Percentiles rank a stretch among this genome's conserved stretches.
Evolutionary conservation across 2,888 invertebrate species (phyloP).

Genomic region (Patella ulyssiponensis): DNA sequence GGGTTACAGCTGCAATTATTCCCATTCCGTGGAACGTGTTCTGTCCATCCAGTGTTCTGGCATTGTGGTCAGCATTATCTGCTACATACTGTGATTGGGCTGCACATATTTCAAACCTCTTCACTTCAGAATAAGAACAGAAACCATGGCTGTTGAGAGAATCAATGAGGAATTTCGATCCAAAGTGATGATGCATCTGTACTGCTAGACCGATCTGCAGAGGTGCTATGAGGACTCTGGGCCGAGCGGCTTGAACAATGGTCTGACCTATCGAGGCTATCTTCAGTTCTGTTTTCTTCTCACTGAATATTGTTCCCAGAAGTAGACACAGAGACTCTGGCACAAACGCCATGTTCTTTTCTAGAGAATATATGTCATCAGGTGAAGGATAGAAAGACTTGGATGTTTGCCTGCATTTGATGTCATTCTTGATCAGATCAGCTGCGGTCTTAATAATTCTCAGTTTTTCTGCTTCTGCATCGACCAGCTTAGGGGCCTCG

Average conservation of each 20-base stretch:
- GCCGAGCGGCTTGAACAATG: constrained; percentile 37
- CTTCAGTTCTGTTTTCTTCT: constrained; percentile 25
- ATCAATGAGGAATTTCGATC: constrained; percentile 41
- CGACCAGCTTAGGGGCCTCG: constrained; percentile 7
- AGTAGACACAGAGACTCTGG: constrained; percentile 32
- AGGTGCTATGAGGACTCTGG: constrained; percentile 37
- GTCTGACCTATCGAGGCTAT: constrained; percentile 40
- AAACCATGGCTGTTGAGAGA: constrained; percentile 40
- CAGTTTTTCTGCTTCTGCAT: constrained; percentile 6
- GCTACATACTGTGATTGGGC: constrained; percentile 18
- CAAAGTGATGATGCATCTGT: constrained; percentile 41
- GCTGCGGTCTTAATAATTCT: constrained; percentile 36
- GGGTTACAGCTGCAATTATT: background rate
- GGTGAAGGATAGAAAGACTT: constrained; percentile 30
- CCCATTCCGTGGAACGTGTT: constrained; percentile 1
- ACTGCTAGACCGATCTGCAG: constrained; percentile 41
- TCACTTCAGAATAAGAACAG: constrained; percentile 38
- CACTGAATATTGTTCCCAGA: constrained; percentile 27
- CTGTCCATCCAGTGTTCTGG: background rate
- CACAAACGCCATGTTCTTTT: constrained; percentile 20
- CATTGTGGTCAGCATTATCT: background rate
- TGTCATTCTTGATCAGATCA: constrained; percentile 38
- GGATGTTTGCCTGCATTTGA: constrained; percentile 18
- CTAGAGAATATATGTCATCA: constrained; percentile 26
- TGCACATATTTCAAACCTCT: constrained; percentile 24